Percentiles rank a stretch among this genome's conserved stretches.
These are phyloP conservation scores for Gouania willdenowi DNA, from an alignment of 2,797 vertebrate genomes.

Conservation along the genomic window DNA sequence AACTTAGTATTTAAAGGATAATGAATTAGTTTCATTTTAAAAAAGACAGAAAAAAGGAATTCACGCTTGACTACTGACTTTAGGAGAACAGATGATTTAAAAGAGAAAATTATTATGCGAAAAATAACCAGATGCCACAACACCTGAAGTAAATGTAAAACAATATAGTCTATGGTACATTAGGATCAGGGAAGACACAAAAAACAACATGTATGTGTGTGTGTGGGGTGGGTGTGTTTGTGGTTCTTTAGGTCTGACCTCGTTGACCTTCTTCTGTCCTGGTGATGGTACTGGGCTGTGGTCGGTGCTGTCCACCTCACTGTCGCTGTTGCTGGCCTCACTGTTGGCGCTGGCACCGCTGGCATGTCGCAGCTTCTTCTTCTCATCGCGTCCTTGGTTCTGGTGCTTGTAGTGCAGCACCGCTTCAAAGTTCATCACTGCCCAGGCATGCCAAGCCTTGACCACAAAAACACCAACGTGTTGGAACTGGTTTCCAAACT, in stretches of 20 bases:
- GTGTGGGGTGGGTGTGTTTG: too few relatives aligned
- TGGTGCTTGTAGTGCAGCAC: conserved; percentile 98
- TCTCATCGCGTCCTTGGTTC: conserved; percentile 90
- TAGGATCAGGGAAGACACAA: too few relatives aligned
- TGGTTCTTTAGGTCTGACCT: conserved; percentile 82
- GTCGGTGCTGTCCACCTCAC: conserved; percentile 87
- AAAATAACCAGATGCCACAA: too few relatives aligned
- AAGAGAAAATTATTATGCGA: too few relatives aligned
- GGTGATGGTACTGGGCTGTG: conserved; percentile 92
- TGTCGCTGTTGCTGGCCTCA: conserved; percentile 95
- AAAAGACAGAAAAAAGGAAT: too few relatives aligned
- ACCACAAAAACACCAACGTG: conserved; percentile 1
- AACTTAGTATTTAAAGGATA: too few relatives aligned
- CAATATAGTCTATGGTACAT: too few relatives aligned
- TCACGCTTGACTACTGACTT: too few relatives aligned
- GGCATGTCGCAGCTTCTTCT: conserved; percentile 89
- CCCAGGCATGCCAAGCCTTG: conserved; percentile 98
- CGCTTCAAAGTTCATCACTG: conserved; percentile 98
- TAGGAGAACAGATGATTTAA: too few relatives aligned
- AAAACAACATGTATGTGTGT: too few relatives aligned
- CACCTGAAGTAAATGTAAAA: too few relatives aligned
- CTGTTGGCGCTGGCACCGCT: conserved; percentile 87
- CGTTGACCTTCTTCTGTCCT: conserved; percentile 90
- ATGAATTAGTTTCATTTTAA: too few relatives aligned
- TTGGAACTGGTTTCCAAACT: conserved; percentile 1